Evolutionary conservation across 1,140 invertebrate genomes (phyloP).

Genomic region (Eupristina koningsbergeri): DNA sequence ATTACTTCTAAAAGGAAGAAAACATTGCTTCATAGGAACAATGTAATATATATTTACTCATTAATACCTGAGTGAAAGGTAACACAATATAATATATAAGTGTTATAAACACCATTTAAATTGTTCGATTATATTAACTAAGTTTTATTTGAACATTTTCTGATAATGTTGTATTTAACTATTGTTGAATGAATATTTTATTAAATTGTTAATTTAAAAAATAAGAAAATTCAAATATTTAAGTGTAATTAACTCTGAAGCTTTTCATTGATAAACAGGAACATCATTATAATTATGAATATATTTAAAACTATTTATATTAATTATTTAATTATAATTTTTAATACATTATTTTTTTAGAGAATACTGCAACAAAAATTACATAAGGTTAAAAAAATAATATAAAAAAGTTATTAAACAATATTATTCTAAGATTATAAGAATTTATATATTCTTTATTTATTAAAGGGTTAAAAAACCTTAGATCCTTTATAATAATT

Average conservation of each 20-base stretch:
- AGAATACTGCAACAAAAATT: not conserved
- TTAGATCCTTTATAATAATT: not conserved
- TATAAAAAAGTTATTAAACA: not conserved
- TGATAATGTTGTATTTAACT: constrained; percentile 22
- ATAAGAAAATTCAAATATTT: not conserved
- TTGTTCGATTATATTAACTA: not conserved
- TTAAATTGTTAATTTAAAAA: not conserved
- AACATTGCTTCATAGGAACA: constrained; percentile 33
- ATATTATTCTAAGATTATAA: not conserved
- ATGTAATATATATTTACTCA: constrained; percentile 2
- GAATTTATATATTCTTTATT: not conserved
- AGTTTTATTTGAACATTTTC: not conserved
- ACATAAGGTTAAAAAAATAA: too few relatives aligned
- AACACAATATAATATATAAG: constrained; percentile 34
- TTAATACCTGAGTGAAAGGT: constrained; percentile 47
- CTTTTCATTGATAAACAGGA: not conserved
- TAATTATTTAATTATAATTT: too few relatives aligned
- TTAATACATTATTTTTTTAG: not conserved
- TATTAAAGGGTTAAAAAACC: not conserved
- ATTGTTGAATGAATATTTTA: not conserved
- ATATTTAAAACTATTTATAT: too few relatives aligned
- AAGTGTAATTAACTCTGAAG: not conserved
- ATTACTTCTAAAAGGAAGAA: constrained; percentile 9
- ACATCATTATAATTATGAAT: not conserved
- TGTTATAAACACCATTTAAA: constrained; percentile 25